Evolutionary conservation across 2,113 vertebrate genomes (phyloP).

Genomic region (Isurus oxyrinchus): DNA sequence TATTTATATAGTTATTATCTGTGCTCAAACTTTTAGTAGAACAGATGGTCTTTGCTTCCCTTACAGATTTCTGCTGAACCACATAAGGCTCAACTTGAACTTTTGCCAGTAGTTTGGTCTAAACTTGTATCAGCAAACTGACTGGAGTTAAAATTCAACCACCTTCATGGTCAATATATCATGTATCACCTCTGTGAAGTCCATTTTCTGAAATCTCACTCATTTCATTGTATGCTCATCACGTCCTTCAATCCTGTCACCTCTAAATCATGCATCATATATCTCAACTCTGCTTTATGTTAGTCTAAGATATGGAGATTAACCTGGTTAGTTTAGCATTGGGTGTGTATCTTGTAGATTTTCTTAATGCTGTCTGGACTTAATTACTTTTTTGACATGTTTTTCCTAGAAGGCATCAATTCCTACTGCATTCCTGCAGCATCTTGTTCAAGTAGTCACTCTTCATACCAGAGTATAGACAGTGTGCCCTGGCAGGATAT

Average conservation of each 20-base stretch:
- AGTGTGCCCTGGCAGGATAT: neutral
- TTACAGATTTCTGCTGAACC: slow-evolving; percentile 68
- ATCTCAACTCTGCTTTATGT: neutral
- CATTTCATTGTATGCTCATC: neutral
- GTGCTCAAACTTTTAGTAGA: slow-evolving; percentile 50
- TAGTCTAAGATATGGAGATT: neutral
- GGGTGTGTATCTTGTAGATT: neutral
- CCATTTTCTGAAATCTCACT: neutral
- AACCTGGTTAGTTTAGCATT: neutral
- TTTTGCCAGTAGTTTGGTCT: slow-evolving; percentile 51
- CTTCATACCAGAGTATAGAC: neutral
- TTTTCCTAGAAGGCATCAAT: neutral
- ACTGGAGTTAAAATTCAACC: neutral
- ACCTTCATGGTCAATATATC: neutral
- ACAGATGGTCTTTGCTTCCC: slow-evolving; percentile 73
- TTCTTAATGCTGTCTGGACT: neutral
- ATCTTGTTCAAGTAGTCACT: neutral
- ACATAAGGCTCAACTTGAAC: slow-evolving; percentile 66
- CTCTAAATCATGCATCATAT: neutral
- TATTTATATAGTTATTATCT: slow-evolving; percentile 51
- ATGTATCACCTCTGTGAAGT: neutral
- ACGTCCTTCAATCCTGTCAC: neutral
- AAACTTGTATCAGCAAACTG: neutral
- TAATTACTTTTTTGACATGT: neutral
- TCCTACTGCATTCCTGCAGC: neutral